Evolutionary conservation across 2,797 vertebrate genomes (phyloP).

Genomic region (Peromyscus melanophrys): DNA sequence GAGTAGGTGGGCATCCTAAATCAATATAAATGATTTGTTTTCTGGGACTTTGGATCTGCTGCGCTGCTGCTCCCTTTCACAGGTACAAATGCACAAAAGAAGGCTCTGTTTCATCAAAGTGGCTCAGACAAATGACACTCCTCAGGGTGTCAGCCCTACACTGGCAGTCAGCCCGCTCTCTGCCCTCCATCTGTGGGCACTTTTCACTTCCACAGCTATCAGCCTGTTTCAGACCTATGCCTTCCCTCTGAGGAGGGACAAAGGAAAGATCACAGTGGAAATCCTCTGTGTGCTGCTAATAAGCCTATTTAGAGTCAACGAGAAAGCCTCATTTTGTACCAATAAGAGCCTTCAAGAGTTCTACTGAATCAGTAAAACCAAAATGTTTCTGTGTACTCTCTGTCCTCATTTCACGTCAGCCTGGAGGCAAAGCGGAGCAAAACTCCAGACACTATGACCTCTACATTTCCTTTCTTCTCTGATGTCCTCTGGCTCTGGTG

Average conservation of each 20-base stretch:
- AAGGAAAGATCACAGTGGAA: conserved; percentile 79
- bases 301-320: conserved; percentile 81
- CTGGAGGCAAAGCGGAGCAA: conserved; percentile 45
- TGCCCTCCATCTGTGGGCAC: not conserved
- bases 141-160: conserved; percentile 45
- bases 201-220: conserved; percentile 73
- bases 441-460: conserved; percentile 65
- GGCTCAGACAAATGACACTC: conserved; percentile 65
- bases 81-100: conserved; percentile 68
- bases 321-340: conserved; percentile 79
- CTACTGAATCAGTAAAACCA: conserved; percentile 77
- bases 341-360: conserved; percentile 75
- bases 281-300: conserved; percentile 75
- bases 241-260: conserved; percentile 68
- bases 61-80: conserved; percentile 30
- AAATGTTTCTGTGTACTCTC: conserved; percentile 57
- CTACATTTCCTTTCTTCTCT: conserved; percentile 55
- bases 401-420: conserved; percentile 73
- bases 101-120: conserved; percentile 74
- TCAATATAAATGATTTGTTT: conserved; percentile 63
- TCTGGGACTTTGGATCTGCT: conserved; percentile 18
- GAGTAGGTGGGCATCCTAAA: conserved; percentile 42
- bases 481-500: conserved; percentile 37
- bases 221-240: conserved; percentile 71
- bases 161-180: conserved; percentile 59